phyloP scores from a whole-genome alignment of 2,113 vertebrate genomes.

The Saccopteryx leptura region DNA sequence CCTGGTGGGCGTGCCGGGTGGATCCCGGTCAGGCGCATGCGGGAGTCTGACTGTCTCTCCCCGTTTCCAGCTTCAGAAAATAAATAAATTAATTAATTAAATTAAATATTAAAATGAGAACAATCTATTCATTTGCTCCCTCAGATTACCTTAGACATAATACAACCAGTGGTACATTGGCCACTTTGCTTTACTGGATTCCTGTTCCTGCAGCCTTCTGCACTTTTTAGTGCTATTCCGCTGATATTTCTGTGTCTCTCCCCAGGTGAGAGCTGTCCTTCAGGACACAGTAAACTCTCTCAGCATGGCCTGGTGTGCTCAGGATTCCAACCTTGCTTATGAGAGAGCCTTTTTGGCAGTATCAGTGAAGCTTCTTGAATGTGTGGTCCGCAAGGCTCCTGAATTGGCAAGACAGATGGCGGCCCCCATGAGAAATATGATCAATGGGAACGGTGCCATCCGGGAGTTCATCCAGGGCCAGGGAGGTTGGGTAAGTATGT shows the following conservation, averaged over 20 bases:
- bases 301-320: constrained; percentile 75
- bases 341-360: constrained; percentile 81
- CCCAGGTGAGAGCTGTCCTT: constrained; percentile 40
- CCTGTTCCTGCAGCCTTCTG: neutral
- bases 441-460: constrained; percentile 76
- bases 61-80: no score
- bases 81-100: neutral
- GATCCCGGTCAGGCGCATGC: no score
- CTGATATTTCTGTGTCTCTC: constrained; percentile 26
- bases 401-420: fast-evolving
- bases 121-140: neutral
- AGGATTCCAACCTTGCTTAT: constrained; percentile 69
- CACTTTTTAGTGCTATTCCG: neutral
- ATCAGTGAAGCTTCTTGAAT: constrained; percentile 77
- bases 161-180: neutral
- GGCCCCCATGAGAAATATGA: neutral
- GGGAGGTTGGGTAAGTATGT: constrained; percentile 86
- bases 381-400: neutral
- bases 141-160: neutral
- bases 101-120: constrained; percentile 27
- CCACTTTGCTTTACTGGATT: neutral
- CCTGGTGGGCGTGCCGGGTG: no score
- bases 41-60: no score
- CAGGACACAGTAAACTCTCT: constrained; percentile 69
- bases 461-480: constrained; percentile 76